Evolutionary conservation across 2,888 invertebrate genomes (phyloP), one percentile per base, ranked within the genome.

Genomic region (Steromphala cineraria): DNA sequence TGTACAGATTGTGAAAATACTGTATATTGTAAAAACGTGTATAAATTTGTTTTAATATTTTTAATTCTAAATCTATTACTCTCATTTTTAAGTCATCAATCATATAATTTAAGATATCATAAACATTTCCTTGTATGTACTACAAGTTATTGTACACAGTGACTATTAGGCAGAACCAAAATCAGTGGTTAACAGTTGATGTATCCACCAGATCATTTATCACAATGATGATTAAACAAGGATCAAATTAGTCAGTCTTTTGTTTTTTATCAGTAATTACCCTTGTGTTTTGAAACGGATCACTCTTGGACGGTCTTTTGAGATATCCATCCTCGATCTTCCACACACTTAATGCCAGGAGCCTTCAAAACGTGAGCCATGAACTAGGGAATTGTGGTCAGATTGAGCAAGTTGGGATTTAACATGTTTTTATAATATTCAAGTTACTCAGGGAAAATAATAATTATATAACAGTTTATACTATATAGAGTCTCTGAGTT

Each of bases 161-260:
- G 28, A 62, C 62, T 28, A 62, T 15, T 62, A 62, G 17, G 28
- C 62, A 62, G 62, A 28, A 28, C 28, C 62, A 62, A 24, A 24
- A 31, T 71, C 71, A n/a, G 15, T n/a, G 36, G n/a, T 71, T 71
- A 71, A 4, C 55, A 53, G 31, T 55, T 55, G 36, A 76, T 55
- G 76, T 76, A 76, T 76, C 76, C 76, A 76, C 55, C 76, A 76
- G 21, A 76, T 76, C 55, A 76, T 76, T 76, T 76, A 55, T 55
- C 76, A 76, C 17, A 55, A 24, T 31, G 55, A 76, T 75, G 10
- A 76, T 53, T 76, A 76, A 76, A 71, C 71, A 71, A 71, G 71
- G 71, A 71, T 36, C 31, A 36, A 71, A 2, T 40, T 13, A 62
- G 15, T 13, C 15, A 24, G 19, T 71, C 31, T 71, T 31, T 71